Evolutionary conservation across 2,113 vertebrate genomes (phyloP), one percentile per base, ranked within the genome.

Genomic region (Platycercus adscitus): DNA sequence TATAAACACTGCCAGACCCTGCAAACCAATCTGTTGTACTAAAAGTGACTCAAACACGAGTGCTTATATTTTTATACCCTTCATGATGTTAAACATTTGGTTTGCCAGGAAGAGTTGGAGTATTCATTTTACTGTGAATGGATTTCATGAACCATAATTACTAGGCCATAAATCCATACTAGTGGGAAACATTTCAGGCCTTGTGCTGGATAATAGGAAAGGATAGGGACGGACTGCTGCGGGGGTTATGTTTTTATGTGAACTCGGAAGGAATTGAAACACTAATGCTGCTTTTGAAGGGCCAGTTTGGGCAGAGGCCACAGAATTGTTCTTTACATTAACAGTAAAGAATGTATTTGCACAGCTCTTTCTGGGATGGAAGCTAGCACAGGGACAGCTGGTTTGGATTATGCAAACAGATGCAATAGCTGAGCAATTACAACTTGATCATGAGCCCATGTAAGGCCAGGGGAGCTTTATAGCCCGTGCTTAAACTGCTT

Each of bases 41-140:
- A 81, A 86, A 96, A 96, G 86, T 91, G 88, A 93, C 86, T 96
- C 81, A 92, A 87, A 91, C 77, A 76, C 0, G 3, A 81, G 86
- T 89, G 73, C 92, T 94, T 93, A 50, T 82, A 76, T 95, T 96
- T 97, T 96, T 92, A 94, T 87, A 92, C 94, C 61, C 77, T 86
- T 96, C 86, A 75, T 96, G 86, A 94, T 91, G 86, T 87, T 87
- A 70, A 94, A 84, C 66, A 50, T 91, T 81, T 93, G 77, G 70
- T 82, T 95, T 96, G 91, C 88, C 91, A 93, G 77, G 58, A 91
- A 70, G 63, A 95, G 66, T 43, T 90, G 86, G 84, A 91, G 77
- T 88, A 79, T 93, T 86, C 80, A 82, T 44, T 89, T 91, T 68
- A 68, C 80, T 82, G 88, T 95, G 94, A 95, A 89, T 91, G 92